Evolutionary conservation across 2,113 vertebrate species (phyloP), one percentile per base, ranked within the genome.

Genomic region (Brachyistius frenatus): DNA sequence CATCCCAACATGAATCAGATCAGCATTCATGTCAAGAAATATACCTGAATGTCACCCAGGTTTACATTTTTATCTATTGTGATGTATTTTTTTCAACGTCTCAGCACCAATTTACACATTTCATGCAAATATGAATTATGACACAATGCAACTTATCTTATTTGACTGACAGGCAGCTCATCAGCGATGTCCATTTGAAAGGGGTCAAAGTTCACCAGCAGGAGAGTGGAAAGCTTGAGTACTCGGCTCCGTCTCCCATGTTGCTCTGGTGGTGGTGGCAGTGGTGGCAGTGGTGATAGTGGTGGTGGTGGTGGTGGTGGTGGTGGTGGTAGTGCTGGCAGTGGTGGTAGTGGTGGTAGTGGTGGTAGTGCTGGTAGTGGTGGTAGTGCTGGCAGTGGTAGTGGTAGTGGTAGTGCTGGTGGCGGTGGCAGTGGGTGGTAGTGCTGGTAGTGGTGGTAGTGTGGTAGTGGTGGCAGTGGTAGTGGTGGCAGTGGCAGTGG

Each of bases 161-260:
- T 3, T 10, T 10, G 41, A 44, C 41, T 44, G 9, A 11, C 3
- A 11, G 3, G 0, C 23, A 23, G 23, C 23, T 23, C 23, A 1
- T 23, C 23, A 23, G 23, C 23, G 23, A 23, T 23, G 23, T 23
- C 23, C 23, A 23, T 23, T 23, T 23, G 23, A 23, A 23, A 23
- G 35, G 2, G 49, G 15, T 44, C 55, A 65, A 52, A 39, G 47
- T 67, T 96, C 92, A 97, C 96, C 96, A 96, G 74, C 95, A 95
- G 30, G 96, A 94, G 5, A 96, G 96, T 0, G 96, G 94, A 83
- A 96, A 96, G 36, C 97, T 92, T 0, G 96, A 95, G 82, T 95
- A 95, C 71, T 96, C 96, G 93, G 94, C 96, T 96, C 96, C 97
- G 77, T 97, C 96, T 0, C 93, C 83, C 72, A 95, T 2, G 73